A percentile compares a stretch with the other conserved stretches of the same genome.
Conservation (phyloP, 1,140 invertebrate genomes). For the Drosophila miranda region DNA sequence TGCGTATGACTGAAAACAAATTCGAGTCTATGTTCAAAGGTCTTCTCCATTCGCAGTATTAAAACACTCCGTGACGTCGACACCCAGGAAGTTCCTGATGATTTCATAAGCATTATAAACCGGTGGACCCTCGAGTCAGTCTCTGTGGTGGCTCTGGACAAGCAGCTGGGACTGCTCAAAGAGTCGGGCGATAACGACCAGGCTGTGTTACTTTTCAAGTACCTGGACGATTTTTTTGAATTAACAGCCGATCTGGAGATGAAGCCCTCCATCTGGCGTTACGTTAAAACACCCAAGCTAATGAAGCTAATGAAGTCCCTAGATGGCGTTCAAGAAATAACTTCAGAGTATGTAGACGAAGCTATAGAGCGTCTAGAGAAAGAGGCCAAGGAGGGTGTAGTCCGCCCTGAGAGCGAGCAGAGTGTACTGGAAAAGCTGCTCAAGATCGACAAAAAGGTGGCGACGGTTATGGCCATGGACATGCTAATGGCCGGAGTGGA, state of each 20-base stretch:
- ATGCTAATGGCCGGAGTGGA: constrained; percentile 78
- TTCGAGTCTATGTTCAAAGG: no score
- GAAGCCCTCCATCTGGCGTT: constrained; percentile 86
- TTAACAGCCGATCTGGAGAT: constrained; percentile 85
- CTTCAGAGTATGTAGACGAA: constrained; percentile 58
- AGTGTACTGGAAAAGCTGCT: constrained; percentile 80
- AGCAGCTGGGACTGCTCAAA: constrained; percentile 84
- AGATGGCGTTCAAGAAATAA: constrained; percentile 62
- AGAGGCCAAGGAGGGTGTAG: constrained; percentile 52
- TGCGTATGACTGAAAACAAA: constrained; percentile 4
- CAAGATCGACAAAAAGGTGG: constrained; percentile 82
- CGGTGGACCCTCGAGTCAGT: constrained; percentile 89
- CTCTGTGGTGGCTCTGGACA: constrained; percentile 87
- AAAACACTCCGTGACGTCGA: constrained; percentile 83
- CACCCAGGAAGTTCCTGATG: constrained; percentile 83
- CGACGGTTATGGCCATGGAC: constrained; percentile 79
- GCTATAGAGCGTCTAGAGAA: constrained; percentile 55
- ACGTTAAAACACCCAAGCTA: constrained; percentile 84
- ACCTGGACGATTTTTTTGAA: constrained; percentile 86
- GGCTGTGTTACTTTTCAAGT: constrained; percentile 85
- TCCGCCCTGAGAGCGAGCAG: constrained; percentile 64
- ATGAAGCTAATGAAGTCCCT: constrained; percentile 84
- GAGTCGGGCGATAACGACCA: constrained; percentile 78
- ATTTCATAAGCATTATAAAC: constrained; percentile 86
- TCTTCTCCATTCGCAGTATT: no score